Base-by-base conservation (phyloP, 1,140 invertebrate genomes). In the Arion vulgaris region DNA sequence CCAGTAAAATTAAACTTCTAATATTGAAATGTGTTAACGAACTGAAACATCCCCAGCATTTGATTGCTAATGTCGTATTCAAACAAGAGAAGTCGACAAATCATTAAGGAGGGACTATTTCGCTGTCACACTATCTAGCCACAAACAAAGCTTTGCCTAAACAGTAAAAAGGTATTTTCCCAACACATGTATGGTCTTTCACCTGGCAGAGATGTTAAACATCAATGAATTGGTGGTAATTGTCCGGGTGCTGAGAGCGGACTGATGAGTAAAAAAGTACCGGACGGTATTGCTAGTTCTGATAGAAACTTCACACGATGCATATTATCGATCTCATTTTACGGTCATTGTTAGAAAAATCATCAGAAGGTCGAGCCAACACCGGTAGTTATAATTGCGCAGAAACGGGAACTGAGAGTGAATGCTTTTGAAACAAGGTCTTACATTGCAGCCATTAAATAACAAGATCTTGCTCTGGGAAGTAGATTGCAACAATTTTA, bases 181-280 rank as follows among this genome's bases (percentile, higher is more conserved):
- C 19, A 36, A 23, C 32, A 39, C 57, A 49, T 9, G 23, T n/a
- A 19, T 57, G 53, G 5, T 81, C 51, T 32, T 32, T 81, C 51
- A 13, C 1, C 66, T 28, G 1, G 23, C 34, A 45, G 26, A 4
- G 36, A 51, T 41, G 66, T 71, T 69, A 36, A 66, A 62, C 38
- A 26, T 39, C 68, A 23, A 26, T 36, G 41, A 13, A 28, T 66
- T 32, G 66, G 9, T 49, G n/a, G 9, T 39, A 51, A 53, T 51
- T 69, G 34, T 28, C 53, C n/a, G 62, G 28, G 36, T 45, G 23
- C 41, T 73, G 41, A 72, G 28, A 68, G 77, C 62, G 41, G 45
- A 4, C 32, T 75, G 73, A 75, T 75, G 73, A n/a, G n/a, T 75
- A 38, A 75, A 75, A 75, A 75, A 75, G 51, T 45, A 75, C 71